Evolutionary conservation across 2,797 vertebrate species (phyloP).

Genomic region (Peromyscus melanophrys): DNA sequence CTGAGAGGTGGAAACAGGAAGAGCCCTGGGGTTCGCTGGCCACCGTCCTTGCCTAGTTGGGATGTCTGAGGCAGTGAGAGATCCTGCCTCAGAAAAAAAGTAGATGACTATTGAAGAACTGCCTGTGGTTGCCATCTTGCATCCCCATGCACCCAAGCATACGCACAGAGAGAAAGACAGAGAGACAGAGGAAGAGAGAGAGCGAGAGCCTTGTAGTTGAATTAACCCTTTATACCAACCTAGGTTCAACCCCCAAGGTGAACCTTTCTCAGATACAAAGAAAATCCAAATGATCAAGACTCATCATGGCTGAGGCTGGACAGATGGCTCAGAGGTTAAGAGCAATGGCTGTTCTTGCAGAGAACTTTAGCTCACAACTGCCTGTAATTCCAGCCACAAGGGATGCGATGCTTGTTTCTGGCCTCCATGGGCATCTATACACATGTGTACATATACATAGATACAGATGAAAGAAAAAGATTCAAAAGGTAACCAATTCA

Average conservation of each 20-base stretch:
- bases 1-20: background rate
- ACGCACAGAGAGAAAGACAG: background rate
- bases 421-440: background rate
- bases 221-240: background rate
- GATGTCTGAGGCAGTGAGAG: background rate
- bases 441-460: background rate
- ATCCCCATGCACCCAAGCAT: background rate
- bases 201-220: background rate
- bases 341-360: background rate
- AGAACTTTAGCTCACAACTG: background rate
- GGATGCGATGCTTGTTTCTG: background rate
- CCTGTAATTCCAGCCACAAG: background rate
- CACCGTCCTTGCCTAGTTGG: background rate
- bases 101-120: background rate
- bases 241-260: background rate
- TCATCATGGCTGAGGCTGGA: background rate
- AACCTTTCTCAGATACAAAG: background rate
- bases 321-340: background rate
- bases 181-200: background rate
- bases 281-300: background rate
- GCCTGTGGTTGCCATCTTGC: background rate
- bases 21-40: background rate
- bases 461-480: background rate
- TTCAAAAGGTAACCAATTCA: background rate
- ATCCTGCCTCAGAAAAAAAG: background rate